phyloP scores from a whole-genome alignment of 1,140 invertebrate genomes.

The Ridgeia piscesae region DNA sequence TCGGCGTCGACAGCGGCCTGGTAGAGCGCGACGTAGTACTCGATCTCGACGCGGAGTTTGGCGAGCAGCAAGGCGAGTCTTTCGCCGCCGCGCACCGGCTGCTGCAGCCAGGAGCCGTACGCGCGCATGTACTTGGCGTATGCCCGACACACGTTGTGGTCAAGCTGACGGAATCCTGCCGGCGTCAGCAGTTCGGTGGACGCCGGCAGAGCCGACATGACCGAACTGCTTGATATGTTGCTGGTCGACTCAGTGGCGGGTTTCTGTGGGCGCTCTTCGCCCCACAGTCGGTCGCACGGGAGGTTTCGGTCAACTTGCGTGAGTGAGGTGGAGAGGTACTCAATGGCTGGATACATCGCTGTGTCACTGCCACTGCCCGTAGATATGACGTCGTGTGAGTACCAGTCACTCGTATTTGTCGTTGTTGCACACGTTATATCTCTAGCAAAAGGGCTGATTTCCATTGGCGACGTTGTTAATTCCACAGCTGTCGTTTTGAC shows the following conservation, averaged over 20 bases:
- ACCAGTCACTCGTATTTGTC: neutral
- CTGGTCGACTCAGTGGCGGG: neutral
- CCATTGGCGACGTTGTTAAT: no score
- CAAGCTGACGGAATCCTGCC: neutral
- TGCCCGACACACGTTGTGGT: neutral
- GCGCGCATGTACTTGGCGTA: neutral
- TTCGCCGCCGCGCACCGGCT: neutral
- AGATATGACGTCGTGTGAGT: neutral
- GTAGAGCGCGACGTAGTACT: neutral
- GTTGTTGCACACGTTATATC: neutral
- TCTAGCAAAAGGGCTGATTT: neutral
- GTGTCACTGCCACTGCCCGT: neutral
- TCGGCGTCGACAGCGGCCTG: neutral
- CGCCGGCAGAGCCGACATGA: neutral
- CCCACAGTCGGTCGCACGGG: neutral
- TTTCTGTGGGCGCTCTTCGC: neutral
- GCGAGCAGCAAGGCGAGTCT: neutral
- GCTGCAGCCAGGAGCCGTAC: neutral
- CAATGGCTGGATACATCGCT: neutral
- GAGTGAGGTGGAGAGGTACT: neutral
- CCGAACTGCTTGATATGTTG: neutral
- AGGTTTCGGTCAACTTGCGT: neutral
- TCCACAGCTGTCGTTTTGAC: no score
- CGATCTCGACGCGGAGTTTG: neutral
- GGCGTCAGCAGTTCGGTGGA: neutral